phyloP scores from a whole-genome alignment of 1,140 invertebrate genomes.

The Coptotermes formosanus region DNA sequence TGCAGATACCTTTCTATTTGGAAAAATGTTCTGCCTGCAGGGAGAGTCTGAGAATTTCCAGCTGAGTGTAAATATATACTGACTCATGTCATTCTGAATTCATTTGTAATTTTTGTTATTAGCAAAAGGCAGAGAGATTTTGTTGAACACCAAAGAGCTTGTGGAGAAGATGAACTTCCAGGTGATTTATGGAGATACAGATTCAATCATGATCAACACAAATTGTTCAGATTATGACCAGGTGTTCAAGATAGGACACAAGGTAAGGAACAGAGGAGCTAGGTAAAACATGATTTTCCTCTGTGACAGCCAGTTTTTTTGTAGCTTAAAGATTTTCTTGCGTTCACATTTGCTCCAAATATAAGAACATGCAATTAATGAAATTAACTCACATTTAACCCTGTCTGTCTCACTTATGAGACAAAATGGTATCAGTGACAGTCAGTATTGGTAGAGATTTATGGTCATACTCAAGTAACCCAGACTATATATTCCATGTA shows the following conservation, averaged over 20 bases:
- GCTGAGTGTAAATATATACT: too few relatives aligned
- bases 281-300: neutral
- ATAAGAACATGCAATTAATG: too few relatives aligned
- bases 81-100: neutral
- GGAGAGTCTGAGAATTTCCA: too few relatives aligned
- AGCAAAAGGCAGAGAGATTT: slow-evolving; percentile 90
- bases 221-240: slow-evolving; percentile 85
- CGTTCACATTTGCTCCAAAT: neutral
- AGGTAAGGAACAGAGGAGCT: slow-evolving; percentile 48
- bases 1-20: too few relatives aligned
- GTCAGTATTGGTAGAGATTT: too few relatives aligned
- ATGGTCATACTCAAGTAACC: too few relatives aligned
- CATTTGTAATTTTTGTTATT: slow-evolving; percentile 29
- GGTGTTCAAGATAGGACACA: slow-evolving; percentile 69
- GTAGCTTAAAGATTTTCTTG: neutral
- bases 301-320: too few relatives aligned
- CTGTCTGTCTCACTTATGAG: too few relatives aligned
- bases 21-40: too few relatives aligned
- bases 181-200: slow-evolving; percentile 99
- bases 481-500: too few relatives aligned
- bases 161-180: slow-evolving; percentile 88
- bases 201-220: slow-evolving; percentile 99
- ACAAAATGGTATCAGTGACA: too few relatives aligned
- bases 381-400: neutral
- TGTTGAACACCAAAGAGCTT: slow-evolving; percentile 81